Evolutionary conservation across 2,797 vertebrate species (phyloP).

Genomic region (Sebastes trivittatus): DNA sequence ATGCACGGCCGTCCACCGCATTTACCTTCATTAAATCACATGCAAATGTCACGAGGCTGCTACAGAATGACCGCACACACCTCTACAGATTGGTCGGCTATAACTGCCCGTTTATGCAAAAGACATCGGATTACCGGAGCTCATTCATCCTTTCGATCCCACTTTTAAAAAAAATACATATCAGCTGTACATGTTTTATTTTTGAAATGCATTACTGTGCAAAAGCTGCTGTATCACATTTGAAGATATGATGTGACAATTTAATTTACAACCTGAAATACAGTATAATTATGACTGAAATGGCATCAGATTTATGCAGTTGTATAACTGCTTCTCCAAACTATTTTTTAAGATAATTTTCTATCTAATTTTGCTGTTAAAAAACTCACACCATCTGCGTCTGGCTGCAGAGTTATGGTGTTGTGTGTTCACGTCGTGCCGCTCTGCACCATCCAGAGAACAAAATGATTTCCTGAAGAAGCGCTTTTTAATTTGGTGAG

Average conservation of each 20-base stretch:
- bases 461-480: background rate
- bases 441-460: background rate
- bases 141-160: background rate
- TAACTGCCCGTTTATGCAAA: background rate
- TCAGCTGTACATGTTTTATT: background rate
- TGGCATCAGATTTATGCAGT: background rate
- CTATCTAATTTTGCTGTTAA: background rate
- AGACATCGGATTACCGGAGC: background rate
- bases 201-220: background rate
- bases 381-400: background rate
- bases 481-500: background rate
- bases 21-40: constrained; percentile 12
- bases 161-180: background rate
- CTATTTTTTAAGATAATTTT: background rate
- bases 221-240: background rate
- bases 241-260: background rate
- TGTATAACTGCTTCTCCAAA: background rate
- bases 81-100: background rate
- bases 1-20: background rate
- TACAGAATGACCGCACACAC: background rate
- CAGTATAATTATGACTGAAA: background rate
- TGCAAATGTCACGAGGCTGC: background rate
- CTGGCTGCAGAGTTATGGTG: background rate
- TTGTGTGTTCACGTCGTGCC: background rate
- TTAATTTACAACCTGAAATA: background rate